These are phyloP conservation scores for Tachycineta bicolor DNA, from an alignment of 2,113 vertebrate species.

Conservation along the genomic window DNA sequence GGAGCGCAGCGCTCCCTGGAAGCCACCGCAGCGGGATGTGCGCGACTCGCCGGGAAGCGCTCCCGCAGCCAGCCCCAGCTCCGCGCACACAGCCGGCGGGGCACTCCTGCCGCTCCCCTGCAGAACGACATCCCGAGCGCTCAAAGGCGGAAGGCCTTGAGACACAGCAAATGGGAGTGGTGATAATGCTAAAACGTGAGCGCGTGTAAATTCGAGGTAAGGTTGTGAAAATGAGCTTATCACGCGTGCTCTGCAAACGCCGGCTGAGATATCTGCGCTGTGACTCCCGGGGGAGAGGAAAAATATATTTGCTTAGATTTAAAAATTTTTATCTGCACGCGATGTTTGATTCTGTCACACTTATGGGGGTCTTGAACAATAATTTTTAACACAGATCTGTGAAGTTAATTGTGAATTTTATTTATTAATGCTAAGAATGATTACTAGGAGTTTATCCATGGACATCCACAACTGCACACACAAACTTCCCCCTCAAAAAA, in stretches of 20 bases:
- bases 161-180: neutral
- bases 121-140: neutral
- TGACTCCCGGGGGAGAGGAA: neutral
- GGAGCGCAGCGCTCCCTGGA: neutral
- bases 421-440: neutral
- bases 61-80: neutral
- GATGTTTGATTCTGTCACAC: neutral
- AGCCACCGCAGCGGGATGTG: neutral
- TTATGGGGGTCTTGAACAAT: neutral
- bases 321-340: accelerated
- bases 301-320: neutral
- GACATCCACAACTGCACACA: neutral
- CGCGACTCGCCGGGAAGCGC: constrained; percentile 16
- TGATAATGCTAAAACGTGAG: neutral
- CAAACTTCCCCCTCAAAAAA: neutral
- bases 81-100: neutral
- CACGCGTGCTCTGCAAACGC: neutral
- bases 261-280: neutral
- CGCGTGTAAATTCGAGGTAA: neutral
- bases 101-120: neutral
- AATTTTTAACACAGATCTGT: neutral
- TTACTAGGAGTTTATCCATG: too few relatives aligned
- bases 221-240: neutral
- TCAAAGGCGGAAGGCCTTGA: neutral
- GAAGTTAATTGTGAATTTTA: neutral